phyloP scores from a whole-genome alignment of 2,113 vertebrate species.

The Sinocyclocheilus anophthalmus region DNA sequence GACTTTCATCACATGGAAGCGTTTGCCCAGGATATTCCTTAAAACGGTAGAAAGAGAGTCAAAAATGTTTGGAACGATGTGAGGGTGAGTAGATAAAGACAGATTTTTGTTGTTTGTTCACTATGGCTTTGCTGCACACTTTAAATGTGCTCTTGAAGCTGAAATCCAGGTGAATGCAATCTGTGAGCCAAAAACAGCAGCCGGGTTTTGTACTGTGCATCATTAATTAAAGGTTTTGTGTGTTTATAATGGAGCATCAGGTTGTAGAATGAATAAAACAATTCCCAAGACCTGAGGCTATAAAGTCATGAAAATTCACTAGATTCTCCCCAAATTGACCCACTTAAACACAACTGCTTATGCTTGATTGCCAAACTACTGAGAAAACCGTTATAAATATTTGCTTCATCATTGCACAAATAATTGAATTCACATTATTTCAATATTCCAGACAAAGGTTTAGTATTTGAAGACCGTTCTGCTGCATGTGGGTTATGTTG shows the following conservation, averaged over 20 bases:
- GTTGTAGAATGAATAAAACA: neutral
- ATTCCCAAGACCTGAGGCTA: neutral
- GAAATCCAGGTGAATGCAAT: neutral
- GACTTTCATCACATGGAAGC: too few species aligned
- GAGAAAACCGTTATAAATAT: neutral
- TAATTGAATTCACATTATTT: neutral
- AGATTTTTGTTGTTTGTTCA: neutral
- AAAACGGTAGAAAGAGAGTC: neutral
- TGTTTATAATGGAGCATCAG: slow-evolving; percentile 4
- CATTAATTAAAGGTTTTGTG: neutral
- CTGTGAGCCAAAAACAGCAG: neutral
- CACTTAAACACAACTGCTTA: neutral
- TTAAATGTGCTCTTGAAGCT: neutral
- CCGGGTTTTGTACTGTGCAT: neutral
- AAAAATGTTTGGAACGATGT: neutral
- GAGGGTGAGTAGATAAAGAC: neutral
- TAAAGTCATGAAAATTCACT: neutral
- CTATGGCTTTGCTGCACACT: neutral
- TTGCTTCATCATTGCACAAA: neutral
- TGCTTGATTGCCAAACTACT: neutral
- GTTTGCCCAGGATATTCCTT: neutral
- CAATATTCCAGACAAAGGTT: neutral
- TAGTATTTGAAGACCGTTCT: neutral
- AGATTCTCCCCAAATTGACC: neutral
- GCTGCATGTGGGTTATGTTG: neutral